phyloP scores from a whole-genome alignment of 1,140 invertebrate genomes.

The Temnothorax nylanderi region DNA sequence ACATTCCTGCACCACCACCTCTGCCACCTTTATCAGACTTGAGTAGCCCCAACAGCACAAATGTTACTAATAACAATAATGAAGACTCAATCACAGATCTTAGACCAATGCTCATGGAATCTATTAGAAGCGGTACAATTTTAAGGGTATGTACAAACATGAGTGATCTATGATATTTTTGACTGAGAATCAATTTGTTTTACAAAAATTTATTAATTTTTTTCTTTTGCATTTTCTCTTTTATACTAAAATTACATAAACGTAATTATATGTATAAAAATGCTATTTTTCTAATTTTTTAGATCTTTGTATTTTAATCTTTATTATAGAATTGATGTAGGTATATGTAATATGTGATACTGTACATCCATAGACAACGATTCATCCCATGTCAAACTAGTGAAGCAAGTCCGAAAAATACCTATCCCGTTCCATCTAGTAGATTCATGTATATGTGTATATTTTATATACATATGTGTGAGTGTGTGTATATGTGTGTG shows the following conservation, averaged over 20 bases:
- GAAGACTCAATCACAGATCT: conserved; percentile 79
- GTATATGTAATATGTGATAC: too few species aligned
- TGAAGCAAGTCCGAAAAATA: too few species aligned
- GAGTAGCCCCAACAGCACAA: conserved; percentile 71
- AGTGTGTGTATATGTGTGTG: too few species aligned
- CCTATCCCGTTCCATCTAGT: too few species aligned
- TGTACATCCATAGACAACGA: too few species aligned
- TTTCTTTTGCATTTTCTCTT: background rate
- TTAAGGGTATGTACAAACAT: conserved; percentile 86
- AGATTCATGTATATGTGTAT: too few species aligned
- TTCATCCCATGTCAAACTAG: too few species aligned
- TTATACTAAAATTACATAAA: background rate
- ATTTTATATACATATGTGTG: too few species aligned
- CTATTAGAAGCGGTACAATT: conserved; percentile 89
- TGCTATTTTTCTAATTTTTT: too few species aligned
- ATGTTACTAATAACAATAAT: conserved; percentile 76
- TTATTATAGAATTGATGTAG: too few species aligned
- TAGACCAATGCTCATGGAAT: conserved; percentile 89
- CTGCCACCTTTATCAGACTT: conserved; percentile 82
- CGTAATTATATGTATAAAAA: background rate
- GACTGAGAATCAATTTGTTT: background rate
- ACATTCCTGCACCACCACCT: conserved; percentile 84
- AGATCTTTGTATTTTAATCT: too few species aligned
- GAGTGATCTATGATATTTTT: background rate
- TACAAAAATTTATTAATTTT: background rate